Base-by-base conservation (phyloP, 2,113 vertebrate species). In the Chaetodon trifascialis region DNA sequence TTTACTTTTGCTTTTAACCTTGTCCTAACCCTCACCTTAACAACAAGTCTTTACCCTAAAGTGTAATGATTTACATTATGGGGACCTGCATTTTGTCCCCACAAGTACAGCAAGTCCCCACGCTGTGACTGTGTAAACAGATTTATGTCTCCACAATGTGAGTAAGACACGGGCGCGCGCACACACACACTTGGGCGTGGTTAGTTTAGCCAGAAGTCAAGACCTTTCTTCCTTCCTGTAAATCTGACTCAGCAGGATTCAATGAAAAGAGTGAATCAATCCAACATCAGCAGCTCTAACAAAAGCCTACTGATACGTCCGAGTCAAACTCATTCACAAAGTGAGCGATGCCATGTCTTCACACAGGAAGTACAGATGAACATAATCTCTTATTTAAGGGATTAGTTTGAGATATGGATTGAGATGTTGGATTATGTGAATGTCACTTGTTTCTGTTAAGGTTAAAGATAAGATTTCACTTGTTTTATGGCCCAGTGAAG, bases 241-340 rank as follows among this genome's bases (percentile, higher is more conserved):
- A 72, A 64, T 67, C 40, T 49, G 49, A 81, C 30, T 74, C 58
- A 82, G 25, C 44, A 34, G 51, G 56, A 52, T 10, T 58, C 23
- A 7, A 47, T 51, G 15, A 76, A 60, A 71, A 42, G 42, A 30
- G 23, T 47, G n/a, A 51, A 47, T 63, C 44, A 6, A 46, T 71
- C 68, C 17, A 77, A 68, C 64, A 77, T 52, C 23, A 67, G 16
- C 49, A 70, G 44, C n/a, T 49, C 23, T 46, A 23, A 54, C n/a
- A 77, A 40, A 55, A 11, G 55, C 62, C 14, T 25, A 36, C 49
- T 14, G 38, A 49, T 56, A 68, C 2, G 51, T 25, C 30, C 0
- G 6, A 38, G 16, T 21, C 15, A 23, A 17, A 79, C n/a, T 58
- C 23, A 54, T 42, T 58, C 77, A 71, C 44, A 70, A 36, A 73